These are phyloP conservation scores for Eupithecia pulchellata DNA, from an alignment of 2,888 invertebrate genomes.

Conservation along the genomic window DNA sequence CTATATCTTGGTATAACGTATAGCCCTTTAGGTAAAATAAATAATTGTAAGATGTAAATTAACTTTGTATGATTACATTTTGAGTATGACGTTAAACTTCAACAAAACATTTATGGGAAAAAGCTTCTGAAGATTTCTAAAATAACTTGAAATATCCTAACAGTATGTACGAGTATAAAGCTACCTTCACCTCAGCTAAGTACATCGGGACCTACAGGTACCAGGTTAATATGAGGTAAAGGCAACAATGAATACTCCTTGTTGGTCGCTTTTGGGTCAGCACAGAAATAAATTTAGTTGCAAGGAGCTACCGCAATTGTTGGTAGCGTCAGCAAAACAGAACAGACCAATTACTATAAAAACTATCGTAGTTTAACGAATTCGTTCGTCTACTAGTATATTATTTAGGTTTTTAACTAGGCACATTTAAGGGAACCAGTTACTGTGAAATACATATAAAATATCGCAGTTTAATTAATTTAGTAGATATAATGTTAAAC, in stretches of 20 bases:
- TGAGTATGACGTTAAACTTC: too few species aligned
- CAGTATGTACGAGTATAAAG: not conserved
- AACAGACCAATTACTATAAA: not conserved
- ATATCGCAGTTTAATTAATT: not conserved
- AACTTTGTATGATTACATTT: too few species aligned
- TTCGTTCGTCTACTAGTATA: not conserved
- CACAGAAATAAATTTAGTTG: constrained; percentile 22
- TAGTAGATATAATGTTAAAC: too few species aligned
- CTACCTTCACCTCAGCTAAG: not conserved
- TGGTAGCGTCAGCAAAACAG: constrained; percentile 20
- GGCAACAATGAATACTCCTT: constrained; percentile 13
- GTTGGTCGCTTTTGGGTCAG: constrained; percentile 25
- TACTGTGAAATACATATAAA: not conserved
- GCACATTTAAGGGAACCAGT: not conserved
- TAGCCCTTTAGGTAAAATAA: too few species aligned
- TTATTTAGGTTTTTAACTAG: not conserved
- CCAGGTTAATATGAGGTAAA: constrained; percentile 2
- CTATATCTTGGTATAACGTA: too few species aligned
- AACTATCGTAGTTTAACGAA: too few species aligned
- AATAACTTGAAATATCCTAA: not conserved
- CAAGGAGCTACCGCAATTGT: constrained; percentile 22
- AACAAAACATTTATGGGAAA: too few species aligned
- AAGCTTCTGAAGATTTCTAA: too few species aligned
- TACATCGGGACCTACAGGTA: not conserved
- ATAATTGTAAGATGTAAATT: too few species aligned